Evolutionary conservation across 2,888 invertebrate species (phyloP).

Genomic region (Trachelus iudaicus): DNA sequence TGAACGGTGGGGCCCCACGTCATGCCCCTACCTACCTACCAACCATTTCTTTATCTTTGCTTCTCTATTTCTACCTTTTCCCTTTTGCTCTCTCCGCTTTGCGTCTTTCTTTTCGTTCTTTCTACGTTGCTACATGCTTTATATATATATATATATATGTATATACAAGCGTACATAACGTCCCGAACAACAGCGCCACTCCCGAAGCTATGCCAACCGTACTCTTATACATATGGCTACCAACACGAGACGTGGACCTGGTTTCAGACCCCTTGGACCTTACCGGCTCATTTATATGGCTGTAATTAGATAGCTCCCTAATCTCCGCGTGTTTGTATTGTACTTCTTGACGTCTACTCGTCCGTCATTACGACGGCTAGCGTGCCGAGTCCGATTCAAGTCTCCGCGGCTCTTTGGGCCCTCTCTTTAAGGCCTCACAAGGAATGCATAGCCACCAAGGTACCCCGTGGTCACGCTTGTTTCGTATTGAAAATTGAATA

Average conservation of each 20-base stretch:
- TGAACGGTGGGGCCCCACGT: not conserved
- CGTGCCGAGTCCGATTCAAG: constrained; percentile 26
- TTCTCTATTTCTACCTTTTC: constrained; percentile 11
- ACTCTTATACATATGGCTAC: not conserved
- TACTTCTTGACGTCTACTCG: constrained; percentile 35
- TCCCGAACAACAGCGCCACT: constrained; percentile 1
- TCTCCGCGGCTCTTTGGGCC: not conserved
- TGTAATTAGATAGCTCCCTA: constrained; percentile 56
- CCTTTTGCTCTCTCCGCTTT: not conserved
- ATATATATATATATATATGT: too few species aligned
- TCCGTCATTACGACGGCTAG: constrained; percentile 37
- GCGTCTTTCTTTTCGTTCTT: not conserved
- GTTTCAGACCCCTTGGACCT: not conserved
- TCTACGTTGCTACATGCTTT: not conserved
- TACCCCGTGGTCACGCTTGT: not conserved
- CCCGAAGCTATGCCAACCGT: constrained; percentile 2
- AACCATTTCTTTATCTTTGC: constrained; percentile 1
- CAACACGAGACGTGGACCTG: not conserved
- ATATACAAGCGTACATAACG: not conserved
- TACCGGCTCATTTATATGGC: constrained; percentile 53
- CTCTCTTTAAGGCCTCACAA: not conserved
- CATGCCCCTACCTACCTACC: constrained; percentile 12
- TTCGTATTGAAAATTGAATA: not conserved
- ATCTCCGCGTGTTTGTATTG: constrained; percentile 39
- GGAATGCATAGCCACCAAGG: not conserved